phyloP scores from a whole-genome alignment of 2,797 vertebrate species.

The Rhabdophis nuchalis region DNA sequence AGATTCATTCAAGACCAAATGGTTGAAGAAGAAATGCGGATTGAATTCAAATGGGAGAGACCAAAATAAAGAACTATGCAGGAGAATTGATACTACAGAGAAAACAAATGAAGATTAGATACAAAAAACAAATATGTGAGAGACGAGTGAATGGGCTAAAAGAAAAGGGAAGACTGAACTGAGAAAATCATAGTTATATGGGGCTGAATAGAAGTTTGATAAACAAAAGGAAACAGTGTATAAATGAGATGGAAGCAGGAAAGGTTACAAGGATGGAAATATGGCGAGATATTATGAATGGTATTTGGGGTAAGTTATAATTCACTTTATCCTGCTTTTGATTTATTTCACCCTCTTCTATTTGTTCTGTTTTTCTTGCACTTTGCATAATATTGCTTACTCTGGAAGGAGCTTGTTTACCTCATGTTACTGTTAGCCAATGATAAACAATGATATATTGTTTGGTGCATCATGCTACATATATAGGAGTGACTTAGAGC shows the following conservation, averaged over 20 bases:
- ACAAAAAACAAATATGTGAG: background rate
- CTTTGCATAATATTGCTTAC: background rate
- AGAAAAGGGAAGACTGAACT: background rate
- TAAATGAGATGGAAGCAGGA: too few species aligned
- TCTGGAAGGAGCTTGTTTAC: background rate
- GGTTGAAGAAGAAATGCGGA: background rate
- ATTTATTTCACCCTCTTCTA: background rate
- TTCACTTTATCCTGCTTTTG: background rate
- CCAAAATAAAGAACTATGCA: background rate
- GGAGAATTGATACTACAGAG: background rate
- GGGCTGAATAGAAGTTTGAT: background rate
- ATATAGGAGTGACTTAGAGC: too few species aligned
- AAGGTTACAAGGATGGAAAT: too few species aligned
- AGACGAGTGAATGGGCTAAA: background rate
- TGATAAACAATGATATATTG: too few species aligned
- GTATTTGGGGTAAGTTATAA: too few species aligned
- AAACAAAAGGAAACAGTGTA: background rate
- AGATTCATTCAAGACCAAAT: background rate
- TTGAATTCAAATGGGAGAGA: background rate
- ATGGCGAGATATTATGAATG: too few species aligned
- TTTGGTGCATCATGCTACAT: background rate
- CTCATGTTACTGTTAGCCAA: too few species aligned
- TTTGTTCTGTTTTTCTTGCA: background rate
- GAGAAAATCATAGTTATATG: background rate
- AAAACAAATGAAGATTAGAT: background rate